Evolutionary conservation across 1,140 invertebrate genomes (phyloP), one percentile per base, ranked within the genome.

Genomic region (Platorchestia sp.): DNA sequence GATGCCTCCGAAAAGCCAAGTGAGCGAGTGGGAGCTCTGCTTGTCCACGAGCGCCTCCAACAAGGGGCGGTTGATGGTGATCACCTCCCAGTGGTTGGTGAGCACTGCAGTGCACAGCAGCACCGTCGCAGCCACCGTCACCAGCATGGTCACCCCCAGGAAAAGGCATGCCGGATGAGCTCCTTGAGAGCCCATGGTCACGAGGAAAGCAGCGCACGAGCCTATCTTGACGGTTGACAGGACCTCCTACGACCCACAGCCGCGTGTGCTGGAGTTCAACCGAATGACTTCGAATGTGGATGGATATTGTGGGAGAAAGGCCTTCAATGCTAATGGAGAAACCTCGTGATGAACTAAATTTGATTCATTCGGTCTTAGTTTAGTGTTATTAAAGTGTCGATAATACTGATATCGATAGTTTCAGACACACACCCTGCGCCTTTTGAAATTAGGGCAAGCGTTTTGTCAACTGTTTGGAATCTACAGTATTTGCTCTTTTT

Each of bases 51-150:
- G 97, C 0, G 96, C 96, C 45, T 96, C 97, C 16, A 96, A 96
- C 44, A 90, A 96, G 7, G 44, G 96, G 86, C 97, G 97, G 97
- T 98, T 98, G 98, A 98, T 99, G 51, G 97, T 97, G 53, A 99
- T 98, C 96, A 98, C 98, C 97, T 99, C 98, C 98, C 98, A 99
- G 97, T 98, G 98, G 96, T 98, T 98, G 44, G 98, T 98, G 98
- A 98, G 98, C 96, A 99, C 98, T 59, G 98, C 98, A 1, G 98
- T 98, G 96, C 98, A 98, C 41, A 99, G 97, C 97, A 98, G 98
- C 16, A 98, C 98, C n/a, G 98, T 98, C 1, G 98, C 98, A 95
- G 97, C 97, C 5, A 97, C 97, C 22, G 98, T 98, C 96, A 98
- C 95, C 14, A 97, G 95, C 59, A 98, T 96, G 0, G 97, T 97